Percentiles rank a stretch among this genome's conserved stretches.
Evolutionary conservation across 1,140 invertebrate genomes (phyloP).

Genomic region (Lordiphosa collinella): DNA sequence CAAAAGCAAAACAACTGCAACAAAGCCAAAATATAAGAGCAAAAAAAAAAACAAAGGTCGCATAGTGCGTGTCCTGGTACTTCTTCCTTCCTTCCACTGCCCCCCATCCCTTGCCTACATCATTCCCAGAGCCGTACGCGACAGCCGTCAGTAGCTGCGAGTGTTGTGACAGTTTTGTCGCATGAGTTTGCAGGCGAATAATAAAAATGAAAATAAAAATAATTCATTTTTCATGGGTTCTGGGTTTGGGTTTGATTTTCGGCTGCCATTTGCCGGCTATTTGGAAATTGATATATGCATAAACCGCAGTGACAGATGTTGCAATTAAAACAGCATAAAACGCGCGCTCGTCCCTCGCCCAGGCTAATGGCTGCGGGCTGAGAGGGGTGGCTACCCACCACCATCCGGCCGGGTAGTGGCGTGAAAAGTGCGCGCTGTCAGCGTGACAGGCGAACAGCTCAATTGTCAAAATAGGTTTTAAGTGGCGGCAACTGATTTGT

Average conservation of each 20-base stretch:
- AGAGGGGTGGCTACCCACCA: conserved; percentile 9
- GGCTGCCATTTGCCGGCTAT: conserved; percentile 60
- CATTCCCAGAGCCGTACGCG: conserved; percentile 11
- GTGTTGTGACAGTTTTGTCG: conserved; percentile 71
- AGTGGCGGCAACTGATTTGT: conserved; percentile 68
- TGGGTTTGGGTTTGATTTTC: conserved; percentile 22
- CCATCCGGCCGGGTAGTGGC: conserved; percentile 22
- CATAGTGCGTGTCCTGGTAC: conserved; percentile 46
- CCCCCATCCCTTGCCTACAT: conserved; percentile 27
- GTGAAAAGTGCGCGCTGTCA: conserved; percentile 68
- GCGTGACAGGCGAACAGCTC: conserved; percentile 67
- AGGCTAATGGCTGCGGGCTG: conserved; percentile 24
- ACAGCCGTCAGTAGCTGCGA: conserved; percentile 36
- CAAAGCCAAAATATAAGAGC: neutral
- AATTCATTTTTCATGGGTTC: conserved; percentile 66
- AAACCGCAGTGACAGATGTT: conserved; percentile 79
- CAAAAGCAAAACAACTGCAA: conserved; percentile 17
- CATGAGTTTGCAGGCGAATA: conserved; percentile 48
- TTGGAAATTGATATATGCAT: conserved; percentile 77
- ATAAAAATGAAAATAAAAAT: conserved; percentile 74
- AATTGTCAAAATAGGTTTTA: conserved; percentile 79
- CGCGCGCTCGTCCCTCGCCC: conserved; percentile 29
- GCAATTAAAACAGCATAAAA: conserved; percentile 79
- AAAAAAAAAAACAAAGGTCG: conserved; percentile 39
- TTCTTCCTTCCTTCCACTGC: conserved; percentile 16